Conservation (phyloP, 2,888 invertebrate genomes). For the Cataglyphis rosenhaueri region DNA sequence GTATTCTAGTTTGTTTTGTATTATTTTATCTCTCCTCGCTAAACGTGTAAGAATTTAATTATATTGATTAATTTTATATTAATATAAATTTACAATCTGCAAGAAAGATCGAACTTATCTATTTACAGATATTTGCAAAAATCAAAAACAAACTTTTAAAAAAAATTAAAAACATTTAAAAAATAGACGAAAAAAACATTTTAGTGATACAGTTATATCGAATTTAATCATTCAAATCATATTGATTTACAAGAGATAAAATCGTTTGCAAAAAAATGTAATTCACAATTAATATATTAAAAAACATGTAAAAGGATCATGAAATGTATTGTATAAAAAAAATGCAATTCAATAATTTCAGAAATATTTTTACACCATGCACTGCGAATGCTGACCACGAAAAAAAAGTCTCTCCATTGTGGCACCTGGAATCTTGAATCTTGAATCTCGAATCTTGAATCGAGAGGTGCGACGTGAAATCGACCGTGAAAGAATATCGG, state of each 20-base stretch:
- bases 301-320: neutral
- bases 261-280: neutral
- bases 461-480: conserved; percentile 64
- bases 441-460: conserved; percentile 60
- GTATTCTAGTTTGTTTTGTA: neutral
- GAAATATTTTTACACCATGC: conserved; percentile 17
- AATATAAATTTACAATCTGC: neutral
- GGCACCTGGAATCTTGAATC: conserved; percentile 56
- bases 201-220: neutral
- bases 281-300: neutral
- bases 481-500: conserved; percentile 64
- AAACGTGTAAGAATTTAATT: neutral
- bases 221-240: neutral
- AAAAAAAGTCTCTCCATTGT: conserved; percentile 60
- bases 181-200: neutral
- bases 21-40: neutral
- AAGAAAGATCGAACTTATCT: neutral
- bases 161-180: no score
- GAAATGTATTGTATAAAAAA: neutral
- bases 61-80: neutral
- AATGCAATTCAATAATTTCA: conserved; percentile 9
- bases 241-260: neutral
- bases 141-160: neutral
- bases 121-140: neutral
- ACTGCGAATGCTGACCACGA: conserved; percentile 11